phyloP scores from a whole-genome alignment of 2,797 vertebrate genomes.

The Echiichthys vipera region DNA sequence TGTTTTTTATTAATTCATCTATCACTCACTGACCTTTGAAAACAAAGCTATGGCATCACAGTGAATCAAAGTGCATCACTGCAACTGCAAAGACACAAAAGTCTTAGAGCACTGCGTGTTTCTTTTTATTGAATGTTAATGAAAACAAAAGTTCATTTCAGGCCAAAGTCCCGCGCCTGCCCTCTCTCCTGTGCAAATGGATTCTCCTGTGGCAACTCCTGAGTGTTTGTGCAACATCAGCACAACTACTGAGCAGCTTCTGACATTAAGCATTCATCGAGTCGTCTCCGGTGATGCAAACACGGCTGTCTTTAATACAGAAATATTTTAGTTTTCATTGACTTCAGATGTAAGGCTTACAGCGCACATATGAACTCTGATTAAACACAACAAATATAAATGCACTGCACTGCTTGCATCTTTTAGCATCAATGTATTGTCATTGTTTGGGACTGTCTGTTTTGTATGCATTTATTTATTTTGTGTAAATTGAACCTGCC shows the following conservation, averaged over 20 bases:
- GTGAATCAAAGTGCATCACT: constrained; percentile 35
- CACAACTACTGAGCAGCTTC: constrained; percentile 46
- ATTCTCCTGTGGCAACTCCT: constrained; percentile 38
- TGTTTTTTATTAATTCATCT: neutral
- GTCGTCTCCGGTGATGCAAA: constrained; percentile 41
- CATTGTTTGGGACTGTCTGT: no score
- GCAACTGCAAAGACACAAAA: constrained; percentile 22
- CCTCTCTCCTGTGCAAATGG: neutral
- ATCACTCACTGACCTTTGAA: constrained; percentile 9
- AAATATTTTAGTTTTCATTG: constrained; percentile 23
- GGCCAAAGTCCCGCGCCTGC: neutral
- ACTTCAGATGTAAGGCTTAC: neutral
- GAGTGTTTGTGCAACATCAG: constrained; percentile 64
- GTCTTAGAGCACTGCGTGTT: neutral
- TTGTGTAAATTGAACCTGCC: no score
- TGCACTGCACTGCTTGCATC: no score
- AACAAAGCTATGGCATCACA: constrained; percentile 1
- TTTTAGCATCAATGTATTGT: no score
- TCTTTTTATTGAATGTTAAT: constrained; percentile 54
- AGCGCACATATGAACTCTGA: neutral
- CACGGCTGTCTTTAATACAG: constrained; percentile 6
- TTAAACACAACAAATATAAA: neutral
- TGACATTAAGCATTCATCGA: constrained; percentile 61
- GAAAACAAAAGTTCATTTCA: constrained; percentile 52
- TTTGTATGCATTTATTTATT: no score